Conservation (phyloP, 1,140 invertebrate species). For the Brachionus paranguensis region DNA sequence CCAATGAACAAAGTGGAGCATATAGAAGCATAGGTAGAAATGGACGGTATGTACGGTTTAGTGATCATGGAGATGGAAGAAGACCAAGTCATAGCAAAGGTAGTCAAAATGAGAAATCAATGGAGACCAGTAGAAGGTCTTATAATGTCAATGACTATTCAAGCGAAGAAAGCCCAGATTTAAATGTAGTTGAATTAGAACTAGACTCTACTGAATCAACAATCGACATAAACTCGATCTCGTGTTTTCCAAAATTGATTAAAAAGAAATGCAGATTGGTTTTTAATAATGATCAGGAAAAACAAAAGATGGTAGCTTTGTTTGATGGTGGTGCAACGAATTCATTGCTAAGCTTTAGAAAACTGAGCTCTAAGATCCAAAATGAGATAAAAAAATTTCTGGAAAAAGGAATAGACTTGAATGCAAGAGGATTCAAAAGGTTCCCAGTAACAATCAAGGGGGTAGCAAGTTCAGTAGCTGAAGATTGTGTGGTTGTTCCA, state of each 20-base stretch:
- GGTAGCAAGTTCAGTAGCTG: background rate
- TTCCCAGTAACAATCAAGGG: background rate
- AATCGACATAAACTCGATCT: background rate
- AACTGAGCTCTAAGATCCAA: background rate
- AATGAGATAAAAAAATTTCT: background rate
- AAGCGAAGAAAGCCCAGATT: background rate
- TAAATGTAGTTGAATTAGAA: background rate
- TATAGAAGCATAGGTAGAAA: background rate
- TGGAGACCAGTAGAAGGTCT: background rate
- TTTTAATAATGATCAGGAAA: background rate
- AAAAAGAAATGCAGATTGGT: background rate
- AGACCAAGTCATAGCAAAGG: background rate
- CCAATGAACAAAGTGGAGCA: background rate
- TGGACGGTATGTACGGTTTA: background rate
- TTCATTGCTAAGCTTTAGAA: background rate
- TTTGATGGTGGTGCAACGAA: background rate
- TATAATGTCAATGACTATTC: background rate
- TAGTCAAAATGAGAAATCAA: background rate
- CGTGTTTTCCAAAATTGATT: background rate
- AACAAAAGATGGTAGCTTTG: background rate
- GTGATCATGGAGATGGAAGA: background rate
- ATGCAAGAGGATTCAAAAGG: background rate
- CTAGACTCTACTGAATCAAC: background rate
- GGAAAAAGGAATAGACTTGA: background rate
- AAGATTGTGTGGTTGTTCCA: background rate